Evolutionary conservation across 2,797 vertebrate species (phyloP).

Genomic region (Discoglossus pictus): DNA sequence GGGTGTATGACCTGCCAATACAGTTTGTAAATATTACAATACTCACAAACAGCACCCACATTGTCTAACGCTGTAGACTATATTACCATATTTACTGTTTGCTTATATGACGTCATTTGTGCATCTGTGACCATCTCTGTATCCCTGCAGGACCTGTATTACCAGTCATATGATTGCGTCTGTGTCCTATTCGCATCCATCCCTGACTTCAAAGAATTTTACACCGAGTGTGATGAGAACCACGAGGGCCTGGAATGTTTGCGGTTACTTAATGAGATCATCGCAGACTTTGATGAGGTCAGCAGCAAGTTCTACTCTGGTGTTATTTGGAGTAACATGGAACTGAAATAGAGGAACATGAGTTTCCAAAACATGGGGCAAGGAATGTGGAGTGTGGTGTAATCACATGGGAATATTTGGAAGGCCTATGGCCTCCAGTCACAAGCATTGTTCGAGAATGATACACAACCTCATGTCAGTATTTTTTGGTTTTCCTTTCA

Average conservation of each 20-base stretch:
- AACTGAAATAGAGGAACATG: too few species aligned
- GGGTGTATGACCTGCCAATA: too few species aligned
- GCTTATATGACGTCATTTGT: neutral
- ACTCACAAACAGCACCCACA: too few species aligned
- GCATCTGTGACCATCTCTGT: neutral
- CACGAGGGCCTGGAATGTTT: slow-evolving; percentile 84
- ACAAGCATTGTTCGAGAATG: too few species aligned
- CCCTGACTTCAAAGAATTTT: slow-evolving; percentile 89
- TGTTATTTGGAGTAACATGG: too few species aligned
- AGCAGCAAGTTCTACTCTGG: neutral
- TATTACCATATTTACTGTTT: neutral
- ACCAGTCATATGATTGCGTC: slow-evolving; percentile 82
- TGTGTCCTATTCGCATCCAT: slow-evolving; percentile 89
- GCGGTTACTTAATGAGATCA: slow-evolving; percentile 90
- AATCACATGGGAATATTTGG: too few species aligned
- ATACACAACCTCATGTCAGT: neutral
- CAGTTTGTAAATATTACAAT: too few species aligned
- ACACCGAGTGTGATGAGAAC: slow-evolving; percentile 81
- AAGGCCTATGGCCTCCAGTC: too few species aligned
- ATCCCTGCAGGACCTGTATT: slow-evolving; percentile 82
- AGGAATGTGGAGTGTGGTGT: neutral
- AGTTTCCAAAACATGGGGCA: neutral
- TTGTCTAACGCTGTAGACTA: too few species aligned
- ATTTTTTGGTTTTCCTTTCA: too few species aligned
- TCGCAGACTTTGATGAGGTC: slow-evolving; percentile 89